Base-by-base conservation (phyloP, 2,113 vertebrate species). In the Chionis minor region DNA sequence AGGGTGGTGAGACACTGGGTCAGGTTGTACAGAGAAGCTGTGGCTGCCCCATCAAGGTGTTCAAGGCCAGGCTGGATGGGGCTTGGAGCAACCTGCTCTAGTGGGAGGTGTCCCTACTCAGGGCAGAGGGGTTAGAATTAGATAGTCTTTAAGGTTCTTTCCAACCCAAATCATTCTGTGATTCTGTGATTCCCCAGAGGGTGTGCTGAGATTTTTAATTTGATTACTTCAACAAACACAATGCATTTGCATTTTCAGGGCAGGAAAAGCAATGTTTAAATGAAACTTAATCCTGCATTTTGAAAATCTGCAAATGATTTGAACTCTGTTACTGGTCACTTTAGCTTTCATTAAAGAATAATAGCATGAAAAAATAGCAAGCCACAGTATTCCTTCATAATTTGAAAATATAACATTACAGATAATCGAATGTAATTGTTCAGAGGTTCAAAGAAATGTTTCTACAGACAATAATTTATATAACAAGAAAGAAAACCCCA, bases 401-500 rank as follows among this genome's bases (percentile, higher is more conserved):
- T 87, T 95, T 81, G 71, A 77, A 95, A 90, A 91, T 33, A 63
- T 12, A 79, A 38, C n/a, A 55, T 90, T 96, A 90, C 78, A 90
- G 85, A 28, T 89, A 92, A 94, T 96, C 16, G 3, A 97, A 82
- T 62, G 12, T 69, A 88, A 83, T 92, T 81, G 92, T 74, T 52
- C 66, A 85, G 90, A 90, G 63, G 79, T 81, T 89, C 82, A 88
- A 90, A 49, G 28, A 86, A 81, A 30, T 58, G 35, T 85, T 94
- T 86, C 63, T 49, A 79, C 71, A 78, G 54, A 56, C 32, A 88
- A 40, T 96, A 79, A 92, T 56, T 92, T 78, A 86, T 78, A 26
- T 89, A 83, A 82, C 22, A 78, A 91, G 87, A 94, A 92, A 82
- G 35, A 96, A 97, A 97, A 84, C 55, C 40, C 40, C 49, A 79